A percentile compares a stretch with the other conserved stretches of the same genome.
Conservation (phyloP, 1,140 invertebrate genomes). For the Paraescarpia echinospica region DNA sequence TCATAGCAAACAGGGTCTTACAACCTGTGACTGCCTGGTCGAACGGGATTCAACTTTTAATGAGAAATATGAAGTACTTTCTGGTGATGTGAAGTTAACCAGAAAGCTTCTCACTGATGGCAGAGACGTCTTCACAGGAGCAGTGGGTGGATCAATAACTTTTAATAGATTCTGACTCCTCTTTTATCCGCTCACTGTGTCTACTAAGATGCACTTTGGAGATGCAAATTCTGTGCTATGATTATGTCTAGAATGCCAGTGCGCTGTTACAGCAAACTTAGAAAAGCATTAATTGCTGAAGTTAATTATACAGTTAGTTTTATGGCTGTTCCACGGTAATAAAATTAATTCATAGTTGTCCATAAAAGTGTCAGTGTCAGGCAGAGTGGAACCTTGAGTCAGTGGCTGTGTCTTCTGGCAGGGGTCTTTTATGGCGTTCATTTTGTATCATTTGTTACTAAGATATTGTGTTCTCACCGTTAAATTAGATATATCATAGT, state of each 20-base stretch:
- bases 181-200: neutral
- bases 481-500: neutral
- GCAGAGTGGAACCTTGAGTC: too few relatives aligned
- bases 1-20: too few relatives aligned
- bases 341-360: neutral
- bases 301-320: neutral
- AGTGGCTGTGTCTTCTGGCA: neutral
- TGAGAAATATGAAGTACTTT: too few relatives aligned
- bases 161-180: neutral
- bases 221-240: neutral
- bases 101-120: neutral
- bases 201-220: neutral
- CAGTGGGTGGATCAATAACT: neutral
- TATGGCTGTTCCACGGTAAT: neutral
- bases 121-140: neutral
- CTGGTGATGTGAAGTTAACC: neutral
- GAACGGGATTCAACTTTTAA: too few relatives aligned
- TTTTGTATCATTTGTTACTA: neutral
- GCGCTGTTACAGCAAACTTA: neutral
- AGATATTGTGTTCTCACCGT: neutral
- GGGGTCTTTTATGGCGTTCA: neutral
- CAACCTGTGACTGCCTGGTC: too few relatives aligned
- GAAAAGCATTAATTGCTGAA: neutral
- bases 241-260: neutral
- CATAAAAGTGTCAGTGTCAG: neutral